These are phyloP conservation scores for Phataginus tetradactyla DNA, from an alignment of 2,797 vertebrate genomes.

Conservation along the genomic window DNA sequence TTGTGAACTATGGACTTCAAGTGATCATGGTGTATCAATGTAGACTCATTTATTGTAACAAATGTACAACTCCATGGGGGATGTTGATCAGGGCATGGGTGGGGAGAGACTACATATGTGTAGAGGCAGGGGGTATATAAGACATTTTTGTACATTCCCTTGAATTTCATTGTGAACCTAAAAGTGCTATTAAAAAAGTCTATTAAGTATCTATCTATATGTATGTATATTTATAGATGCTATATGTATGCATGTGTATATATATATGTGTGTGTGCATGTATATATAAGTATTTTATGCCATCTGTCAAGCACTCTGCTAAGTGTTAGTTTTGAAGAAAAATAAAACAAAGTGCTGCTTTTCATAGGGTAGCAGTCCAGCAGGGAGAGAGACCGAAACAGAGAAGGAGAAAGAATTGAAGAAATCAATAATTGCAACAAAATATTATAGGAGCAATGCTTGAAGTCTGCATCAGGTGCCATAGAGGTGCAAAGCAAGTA, in stretches of 20 bases:
- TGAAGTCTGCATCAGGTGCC: background rate
- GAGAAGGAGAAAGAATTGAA: background rate
- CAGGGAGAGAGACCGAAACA: background rate
- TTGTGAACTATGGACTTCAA: background rate
- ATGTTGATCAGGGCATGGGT: background rate
- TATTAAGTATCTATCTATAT: background rate
- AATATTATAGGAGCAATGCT: background rate
- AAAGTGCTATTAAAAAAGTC: background rate
- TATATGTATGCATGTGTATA: background rate
- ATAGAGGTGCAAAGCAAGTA: background rate
- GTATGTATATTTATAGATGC: background rate
- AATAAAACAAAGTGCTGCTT: background rate
- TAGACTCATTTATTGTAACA: background rate
- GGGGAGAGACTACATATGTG: background rate
- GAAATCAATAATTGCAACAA: background rate
- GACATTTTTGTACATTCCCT: background rate
- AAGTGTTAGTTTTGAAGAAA: background rate
- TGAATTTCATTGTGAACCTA: background rate
- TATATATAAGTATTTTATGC: background rate
- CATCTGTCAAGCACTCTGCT: background rate
- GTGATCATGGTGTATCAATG: background rate
- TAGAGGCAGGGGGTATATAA: background rate
- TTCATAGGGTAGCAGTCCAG: background rate
- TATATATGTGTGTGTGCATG: background rate
- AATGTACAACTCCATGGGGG: background rate